Evolutionary conservation across 1,140 invertebrate species (phyloP), one percentile per base, ranked within the genome.

Genomic region (Pentalonia nigronervosa): DNA sequence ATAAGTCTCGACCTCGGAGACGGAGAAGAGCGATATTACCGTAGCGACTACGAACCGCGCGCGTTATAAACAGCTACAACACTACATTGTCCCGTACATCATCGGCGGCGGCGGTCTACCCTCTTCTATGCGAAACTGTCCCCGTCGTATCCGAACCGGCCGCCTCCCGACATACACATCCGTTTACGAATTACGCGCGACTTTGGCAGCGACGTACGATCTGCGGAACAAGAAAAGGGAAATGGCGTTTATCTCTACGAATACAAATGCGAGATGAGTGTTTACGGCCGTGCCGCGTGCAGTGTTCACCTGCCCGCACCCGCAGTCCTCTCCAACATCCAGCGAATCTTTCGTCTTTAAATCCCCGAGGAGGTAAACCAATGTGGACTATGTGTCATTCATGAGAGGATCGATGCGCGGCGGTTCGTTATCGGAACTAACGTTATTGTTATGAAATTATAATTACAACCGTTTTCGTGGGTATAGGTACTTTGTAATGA

Each of bases 191-290:
- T 90, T 47, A 67, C 56, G 45, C 56, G 8, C 21, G 23, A 60
- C 89, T 90, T 67, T 20, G 56, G 23, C 34, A n/a, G n/a, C n/a
- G n/a, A n/a, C n/a, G n/a, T n/a, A n/a, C n/a, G 36, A 7, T 21
- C 41, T n/a, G 41, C 20, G 8, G 34, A 45, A 1, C 9, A 56
- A n/a, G 90, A 91, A 91, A 81, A 48, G 36, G 90, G 60, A 34
- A 25, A 60, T 9, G 11, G 23, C 25, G 90, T 91, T 60, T 91
- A 47, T 91, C 36, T 91, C 90, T 47, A 45, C 45, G 67, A 67
- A 91, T 81, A 81, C 67, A 48, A n/a, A n/a, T n/a, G n/a, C n/a
- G n/a, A n/a, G 67, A 91, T 81, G 90, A 90, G 89, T 30, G 36
- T 89, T 89, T 89, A 9, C 48, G 36, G 87, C 23, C 48, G 34